Base-by-base conservation (phyloP, 53 echinoderm and acorn worm species). In the Patiria pectinifera region DNA sequence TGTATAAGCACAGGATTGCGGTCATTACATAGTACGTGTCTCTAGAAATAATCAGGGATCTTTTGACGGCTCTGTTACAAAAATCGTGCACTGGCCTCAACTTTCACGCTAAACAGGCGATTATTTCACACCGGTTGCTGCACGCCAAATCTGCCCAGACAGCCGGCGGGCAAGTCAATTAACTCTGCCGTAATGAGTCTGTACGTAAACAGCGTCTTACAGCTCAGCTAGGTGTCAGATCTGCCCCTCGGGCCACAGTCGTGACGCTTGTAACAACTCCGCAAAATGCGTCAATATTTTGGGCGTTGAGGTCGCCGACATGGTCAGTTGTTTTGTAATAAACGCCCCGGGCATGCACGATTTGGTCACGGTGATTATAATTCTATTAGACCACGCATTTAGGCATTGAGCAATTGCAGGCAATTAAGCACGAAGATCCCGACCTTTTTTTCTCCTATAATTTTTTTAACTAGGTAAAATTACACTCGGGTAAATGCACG, bases 141-240 rank as follows among this genome's bases (percentile, higher is more conserved):
- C 53, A 53, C 8, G 53, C 53, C 53, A 4, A 35, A 23, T 19
- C 23, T 12, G 25, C 25, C 3, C 59, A 9, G 60, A 59, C 4
- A 22, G 60, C 60, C 44, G 83, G 60, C 14, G 83, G 69, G 59
- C 82, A 3, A 84, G 84, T 66, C 43, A 84, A 84, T 63, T 84
- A 84, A 66, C 11, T 45, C 12, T 16, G 16, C 11, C 24, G 24
- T 83, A 83, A 83, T 83, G 84, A 84, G 84, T 21, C 44, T 84
- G 84, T 44, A 84, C 43, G 69, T 84, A 84, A 84, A 84, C 84
- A 84, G 45, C 21, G 45, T 44, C 22, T 24, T 22, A 66, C 66
- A 66, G 10, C 66, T 11, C 12, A 66, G 66, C 11, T 14, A 16
- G 59, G 59, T 82, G 82, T 59, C 2, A 59, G 11, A 59, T 59